Base-by-base conservation (phyloP, 2,888 invertebrate species). In the Hirtodrosophila alboralis region DNA sequence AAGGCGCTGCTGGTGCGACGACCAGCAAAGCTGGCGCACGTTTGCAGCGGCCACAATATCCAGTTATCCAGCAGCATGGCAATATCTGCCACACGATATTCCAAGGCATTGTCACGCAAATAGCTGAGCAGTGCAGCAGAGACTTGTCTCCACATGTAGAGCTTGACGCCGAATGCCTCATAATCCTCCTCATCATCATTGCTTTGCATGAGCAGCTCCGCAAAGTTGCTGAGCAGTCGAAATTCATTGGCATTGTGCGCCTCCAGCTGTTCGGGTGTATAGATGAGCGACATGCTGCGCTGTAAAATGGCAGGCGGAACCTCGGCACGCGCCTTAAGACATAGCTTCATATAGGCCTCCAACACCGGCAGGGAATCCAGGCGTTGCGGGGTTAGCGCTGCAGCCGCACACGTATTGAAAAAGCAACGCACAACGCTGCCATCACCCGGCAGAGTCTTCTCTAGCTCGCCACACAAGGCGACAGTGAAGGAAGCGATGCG, bases 21-120 rank as follows among this genome's bases (percentile, higher is more conserved):
- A 0, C 79, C 85, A 0, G 85, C 83, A 48, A 88, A 87, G 8
- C 77, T 75, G 13, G 75, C 68, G 27, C 71, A 77, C 0, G 75
- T 66, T 8, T 87, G 83, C 6, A 90, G 41, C 0, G 90, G 90
- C 90, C 90, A 90, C 2, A 89, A 18, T 0, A 89, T 71, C 89
- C 89, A 90, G 0, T 69, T 66, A 40, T 88, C 87, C 44, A 90
- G 13, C 7, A 87, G 36, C 3, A 40, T 27, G 0, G 85, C 78
- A 64, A 77, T 79, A 10, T 79, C 71, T 1, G 69, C 67, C 18
- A 86, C 65, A 3, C 88, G 81, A 27, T 84, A 83, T 8, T 86
- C 77, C 13, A 88, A 75, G 0, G 75, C 33, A 40, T 79, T 72
- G 4, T 74, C 69, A 1, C 77, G 71, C 18, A 89, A 64, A 48